phyloP scores from a whole-genome alignment of 2,797 vertebrate species.

The Clarias pachynema region DNA sequence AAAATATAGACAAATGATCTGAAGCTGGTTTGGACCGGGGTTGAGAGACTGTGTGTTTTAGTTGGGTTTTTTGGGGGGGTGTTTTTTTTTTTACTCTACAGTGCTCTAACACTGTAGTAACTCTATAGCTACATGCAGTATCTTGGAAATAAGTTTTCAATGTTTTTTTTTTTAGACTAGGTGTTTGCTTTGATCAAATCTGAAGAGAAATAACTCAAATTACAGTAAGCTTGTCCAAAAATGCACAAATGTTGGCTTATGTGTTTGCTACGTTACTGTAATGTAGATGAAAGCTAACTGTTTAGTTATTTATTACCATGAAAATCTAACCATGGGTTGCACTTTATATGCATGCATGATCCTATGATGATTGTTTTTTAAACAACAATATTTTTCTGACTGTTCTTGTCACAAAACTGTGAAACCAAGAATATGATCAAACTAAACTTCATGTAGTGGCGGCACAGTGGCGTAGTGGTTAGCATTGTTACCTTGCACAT shows the following conservation, averaged over 20 bases:
- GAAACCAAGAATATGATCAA: background rate
- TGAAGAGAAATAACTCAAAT: background rate
- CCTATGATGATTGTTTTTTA: background rate
- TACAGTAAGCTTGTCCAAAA: background rate
- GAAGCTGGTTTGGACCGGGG: slow-evolving; percentile 5
- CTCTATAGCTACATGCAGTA: slow-evolving; percentile 25
- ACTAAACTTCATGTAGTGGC: no score
- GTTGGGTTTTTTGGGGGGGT: background rate
- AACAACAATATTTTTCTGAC: background rate
- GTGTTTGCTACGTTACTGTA: background rate
- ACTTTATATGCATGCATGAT: background rate
- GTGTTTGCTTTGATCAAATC: background rate
- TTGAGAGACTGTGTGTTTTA: background rate
- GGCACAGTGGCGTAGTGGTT: no score
- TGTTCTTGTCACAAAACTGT: background rate
- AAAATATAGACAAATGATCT: slow-evolving; percentile 30
- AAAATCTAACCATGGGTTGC: background rate
- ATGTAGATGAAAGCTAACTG: background rate
- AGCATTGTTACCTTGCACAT: no score
- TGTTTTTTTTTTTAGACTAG: background rate
- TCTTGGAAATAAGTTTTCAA: background rate
- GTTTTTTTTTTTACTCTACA: background rate
- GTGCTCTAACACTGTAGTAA: background rate
- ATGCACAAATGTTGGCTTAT: background rate
- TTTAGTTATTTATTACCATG: no score